Conservation (phyloP, 2,113 vertebrate genomes). For the Perca fluviatilis region DNA sequence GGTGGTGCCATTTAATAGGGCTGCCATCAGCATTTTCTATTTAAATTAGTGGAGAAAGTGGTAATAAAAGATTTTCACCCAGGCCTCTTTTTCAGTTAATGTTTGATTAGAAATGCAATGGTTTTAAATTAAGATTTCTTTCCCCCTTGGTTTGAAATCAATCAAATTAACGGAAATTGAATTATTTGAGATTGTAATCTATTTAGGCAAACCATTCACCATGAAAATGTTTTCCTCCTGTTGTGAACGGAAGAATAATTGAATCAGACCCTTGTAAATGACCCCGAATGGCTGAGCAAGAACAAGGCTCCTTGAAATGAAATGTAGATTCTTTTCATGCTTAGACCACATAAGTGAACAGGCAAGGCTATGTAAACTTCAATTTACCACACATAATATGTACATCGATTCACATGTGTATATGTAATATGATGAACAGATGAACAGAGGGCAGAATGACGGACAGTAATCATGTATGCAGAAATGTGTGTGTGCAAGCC, state of each 20-base stretch:
- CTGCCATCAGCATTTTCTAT: constrained; percentile 71
- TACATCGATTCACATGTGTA: not conserved
- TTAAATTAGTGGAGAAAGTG: constrained; percentile 73
- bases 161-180: constrained; percentile 83
- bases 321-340: constrained; percentile 56
- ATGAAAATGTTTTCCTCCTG: constrained; percentile 81
- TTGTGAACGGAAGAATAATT: constrained; percentile 80
- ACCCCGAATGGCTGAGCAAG: constrained; percentile 68
- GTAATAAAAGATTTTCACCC: constrained; percentile 74
- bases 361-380: constrained; percentile 13
- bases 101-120: constrained; percentile 82
- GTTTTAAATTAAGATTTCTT: constrained; percentile 80
- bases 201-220: constrained; percentile 80
- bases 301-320: constrained; percentile 58
- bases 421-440: not conserved
- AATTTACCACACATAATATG: constrained; percentile 31
- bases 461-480: constrained; percentile 15
- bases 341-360: constrained; percentile 28
- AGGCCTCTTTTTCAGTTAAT: constrained; percentile 71
- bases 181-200: constrained; percentile 83
- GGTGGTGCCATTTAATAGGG: constrained; percentile 60
- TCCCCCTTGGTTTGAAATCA: constrained; percentile 78
- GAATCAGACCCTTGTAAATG: constrained; percentile 78
- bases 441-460: not conserved
- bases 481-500: constrained; percentile 18